These are phyloP conservation scores for Eulithis prunata DNA, from an alignment of 2,888 invertebrate genomes.

Conservation along the genomic window DNA sequence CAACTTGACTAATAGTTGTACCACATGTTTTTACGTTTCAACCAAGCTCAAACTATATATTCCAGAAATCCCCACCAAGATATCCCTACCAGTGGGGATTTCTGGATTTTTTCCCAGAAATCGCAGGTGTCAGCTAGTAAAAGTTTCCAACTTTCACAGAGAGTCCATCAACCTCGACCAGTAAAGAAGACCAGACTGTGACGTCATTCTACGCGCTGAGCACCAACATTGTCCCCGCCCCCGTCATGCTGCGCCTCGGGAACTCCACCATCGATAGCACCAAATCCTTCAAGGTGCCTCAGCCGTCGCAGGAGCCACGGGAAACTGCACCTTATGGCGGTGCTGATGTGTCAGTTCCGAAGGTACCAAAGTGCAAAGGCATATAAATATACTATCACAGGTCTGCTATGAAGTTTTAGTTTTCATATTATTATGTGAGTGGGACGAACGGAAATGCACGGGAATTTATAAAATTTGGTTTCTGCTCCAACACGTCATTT, in stretches of 20 bases:
- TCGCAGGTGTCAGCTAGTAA: background rate
- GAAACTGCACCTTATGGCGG: slow-evolving; percentile 2
- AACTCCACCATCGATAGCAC: slow-evolving; percentile 82
- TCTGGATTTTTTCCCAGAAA: no score
- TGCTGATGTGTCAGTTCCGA: slow-evolving; percentile 9
- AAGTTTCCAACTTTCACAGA: slow-evolving; percentile 49
- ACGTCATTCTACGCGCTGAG: slow-evolving; percentile 76
- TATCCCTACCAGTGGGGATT: no score
- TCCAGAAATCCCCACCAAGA: no score
- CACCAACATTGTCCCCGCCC: slow-evolving; percentile 70
- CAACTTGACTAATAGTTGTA: no score
- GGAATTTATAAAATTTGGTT: no score
- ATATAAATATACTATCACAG: no score
- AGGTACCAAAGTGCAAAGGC: slow-evolving; percentile 3
- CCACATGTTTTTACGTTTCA: no score
- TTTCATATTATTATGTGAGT: no score
- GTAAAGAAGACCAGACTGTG: slow-evolving; percentile 69
- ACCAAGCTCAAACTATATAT: no score
- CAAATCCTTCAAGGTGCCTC: slow-evolving; percentile 79
- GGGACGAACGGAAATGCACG: no score
- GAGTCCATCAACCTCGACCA: slow-evolving; percentile 57
- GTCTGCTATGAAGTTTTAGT: no score
- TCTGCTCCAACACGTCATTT: no score
- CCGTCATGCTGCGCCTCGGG: slow-evolving; percentile 76
- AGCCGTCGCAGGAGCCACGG: slow-evolving; percentile 55